Evolutionary conservation across 2,888 invertebrate species (phyloP).

Genomic region (Dichetophora obliterata): DNA sequence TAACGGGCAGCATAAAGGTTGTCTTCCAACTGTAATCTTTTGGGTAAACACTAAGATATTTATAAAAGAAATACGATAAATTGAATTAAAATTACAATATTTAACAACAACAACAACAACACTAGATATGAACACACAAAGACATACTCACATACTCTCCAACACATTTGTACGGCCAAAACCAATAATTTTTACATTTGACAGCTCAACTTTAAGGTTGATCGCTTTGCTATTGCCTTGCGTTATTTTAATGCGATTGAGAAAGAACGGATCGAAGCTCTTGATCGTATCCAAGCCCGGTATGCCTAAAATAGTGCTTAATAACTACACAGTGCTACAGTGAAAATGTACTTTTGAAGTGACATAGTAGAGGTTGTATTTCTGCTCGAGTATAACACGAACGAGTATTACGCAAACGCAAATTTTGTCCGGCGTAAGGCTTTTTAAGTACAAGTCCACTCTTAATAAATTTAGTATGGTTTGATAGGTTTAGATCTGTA

Average conservation of each 20-base stretch:
- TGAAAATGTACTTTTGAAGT: too few relatives aligned
- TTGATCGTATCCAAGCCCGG: conserved; percentile 71
- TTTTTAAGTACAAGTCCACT: too few relatives aligned
- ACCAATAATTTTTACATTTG: conserved; percentile 78
- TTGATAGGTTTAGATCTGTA: too few relatives aligned
- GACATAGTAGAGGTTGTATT: too few relatives aligned
- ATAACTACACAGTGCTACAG: too few relatives aligned
- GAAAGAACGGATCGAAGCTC: conserved; percentile 77
- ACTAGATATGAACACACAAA: neutral
- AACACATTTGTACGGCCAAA: conserved; percentile 77
- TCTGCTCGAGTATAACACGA: too few relatives aligned
- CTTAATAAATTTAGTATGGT: too few relatives aligned
- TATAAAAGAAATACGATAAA: neutral
- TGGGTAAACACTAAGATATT: conserved; percentile 73
- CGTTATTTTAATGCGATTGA: conserved; percentile 77
- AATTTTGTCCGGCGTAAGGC: too few relatives aligned
- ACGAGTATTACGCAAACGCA: too few relatives aligned
- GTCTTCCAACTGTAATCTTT: conserved; percentile 80
- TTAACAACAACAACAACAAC: neutral
- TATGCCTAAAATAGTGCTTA: conserved; percentile 64
- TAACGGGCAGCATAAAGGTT: conserved; percentile 75
- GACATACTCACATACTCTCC: conserved; percentile 73
- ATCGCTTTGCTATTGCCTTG: conserved; percentile 81
- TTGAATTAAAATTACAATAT: neutral
- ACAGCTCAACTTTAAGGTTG: conserved; percentile 79